A percentile compares a stretch with the other conserved stretches of the same genome.
phyloP scores from a whole-genome alignment of 1,140 invertebrate species.

The Bombus superbus region DNA sequence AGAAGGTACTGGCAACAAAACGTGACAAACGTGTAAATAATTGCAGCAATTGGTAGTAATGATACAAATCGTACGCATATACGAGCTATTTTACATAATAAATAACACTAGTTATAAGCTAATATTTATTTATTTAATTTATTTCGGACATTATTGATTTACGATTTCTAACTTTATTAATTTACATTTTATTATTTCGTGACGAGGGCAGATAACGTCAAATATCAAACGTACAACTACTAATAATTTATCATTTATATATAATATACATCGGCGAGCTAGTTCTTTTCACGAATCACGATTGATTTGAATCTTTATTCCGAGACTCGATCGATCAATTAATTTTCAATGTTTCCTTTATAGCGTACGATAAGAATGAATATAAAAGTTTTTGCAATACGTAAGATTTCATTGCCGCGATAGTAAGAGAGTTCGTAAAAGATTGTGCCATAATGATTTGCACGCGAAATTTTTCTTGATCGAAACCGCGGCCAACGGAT shows the following conservation, averaged over 20 bases:
- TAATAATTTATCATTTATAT: too few species aligned
- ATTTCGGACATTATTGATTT: background rate
- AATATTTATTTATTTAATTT: background rate
- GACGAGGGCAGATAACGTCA: background rate
- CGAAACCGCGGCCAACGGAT: background rate
- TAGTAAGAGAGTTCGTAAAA: background rate
- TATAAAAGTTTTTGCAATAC: background rate
- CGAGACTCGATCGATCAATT: background rate
- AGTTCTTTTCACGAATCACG: background rate
- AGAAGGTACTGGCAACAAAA: too few species aligned
- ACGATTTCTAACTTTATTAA: background rate
- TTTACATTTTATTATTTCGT: background rate
- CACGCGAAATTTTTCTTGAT: slow-evolving; percentile 5
- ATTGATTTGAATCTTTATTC: background rate
- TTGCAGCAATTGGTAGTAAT: too few species aligned
- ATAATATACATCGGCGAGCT: too few species aligned
- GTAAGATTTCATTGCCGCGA: background rate
- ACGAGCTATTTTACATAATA: background rate
- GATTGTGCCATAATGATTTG: background rate
- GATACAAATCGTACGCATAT: background rate
- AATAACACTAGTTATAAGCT: background rate
- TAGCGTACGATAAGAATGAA: too few species aligned
- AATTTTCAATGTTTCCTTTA: background rate
- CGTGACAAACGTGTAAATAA: too few species aligned
- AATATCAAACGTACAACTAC: background rate